Percentiles rank a stretch among this genome's conserved stretches.
Evolutionary conservation across 2,888 invertebrate genomes (phyloP).

Genomic region (Drosophila neutralis): DNA sequence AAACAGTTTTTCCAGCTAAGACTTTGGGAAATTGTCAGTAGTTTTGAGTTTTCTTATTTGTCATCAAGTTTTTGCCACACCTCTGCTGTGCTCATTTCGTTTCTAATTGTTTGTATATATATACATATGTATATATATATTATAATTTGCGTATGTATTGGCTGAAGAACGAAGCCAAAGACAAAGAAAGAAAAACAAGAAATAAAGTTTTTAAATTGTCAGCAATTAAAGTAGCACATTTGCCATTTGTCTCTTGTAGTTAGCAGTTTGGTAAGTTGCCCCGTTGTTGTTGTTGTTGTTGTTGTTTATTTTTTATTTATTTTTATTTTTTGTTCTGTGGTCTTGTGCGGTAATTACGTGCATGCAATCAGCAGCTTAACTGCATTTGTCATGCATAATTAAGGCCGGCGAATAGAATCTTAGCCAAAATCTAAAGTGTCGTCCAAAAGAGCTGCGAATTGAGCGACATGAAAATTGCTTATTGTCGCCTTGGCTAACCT

Average conservation of each 20-base stretch:
- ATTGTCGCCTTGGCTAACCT: not conserved
- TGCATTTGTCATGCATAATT: slow-evolving; percentile 78
- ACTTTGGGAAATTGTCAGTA: slow-evolving; percentile 32
- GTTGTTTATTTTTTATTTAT: not conserved
- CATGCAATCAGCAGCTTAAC: slow-evolving; percentile 70
- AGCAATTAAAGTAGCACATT: slow-evolving; percentile 76
- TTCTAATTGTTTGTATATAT: slow-evolving; percentile 70
- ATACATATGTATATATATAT: too few species aligned
- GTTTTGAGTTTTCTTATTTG: slow-evolving; percentile 38
- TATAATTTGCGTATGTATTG: not conserved
- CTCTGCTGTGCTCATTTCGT: slow-evolving; percentile 58
- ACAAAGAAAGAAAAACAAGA: slow-evolving; percentile 47
- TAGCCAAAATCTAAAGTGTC: slow-evolving; percentile 51
- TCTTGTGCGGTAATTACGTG: slow-evolving; percentile 70
- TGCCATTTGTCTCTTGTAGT: slow-evolving; percentile 46
- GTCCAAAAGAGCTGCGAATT: slow-evolving; percentile 29
- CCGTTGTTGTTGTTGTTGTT: slow-evolving; percentile 12
- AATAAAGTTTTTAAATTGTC: slow-evolving; percentile 66
- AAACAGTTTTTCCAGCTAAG: slow-evolving; percentile 48
- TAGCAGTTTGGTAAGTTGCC: slow-evolving; percentile 61
- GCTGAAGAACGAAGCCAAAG: slow-evolving; percentile 28
- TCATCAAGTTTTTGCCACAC: slow-evolving; percentile 51
- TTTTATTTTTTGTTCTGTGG: slow-evolving; percentile 8
- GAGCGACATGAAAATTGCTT: slow-evolving; percentile 20
- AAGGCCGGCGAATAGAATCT: slow-evolving; percentile 56